Evolutionary conservation across 1,140 invertebrate species (phyloP).

Genomic region (Tribolium castaneum): DNA sequence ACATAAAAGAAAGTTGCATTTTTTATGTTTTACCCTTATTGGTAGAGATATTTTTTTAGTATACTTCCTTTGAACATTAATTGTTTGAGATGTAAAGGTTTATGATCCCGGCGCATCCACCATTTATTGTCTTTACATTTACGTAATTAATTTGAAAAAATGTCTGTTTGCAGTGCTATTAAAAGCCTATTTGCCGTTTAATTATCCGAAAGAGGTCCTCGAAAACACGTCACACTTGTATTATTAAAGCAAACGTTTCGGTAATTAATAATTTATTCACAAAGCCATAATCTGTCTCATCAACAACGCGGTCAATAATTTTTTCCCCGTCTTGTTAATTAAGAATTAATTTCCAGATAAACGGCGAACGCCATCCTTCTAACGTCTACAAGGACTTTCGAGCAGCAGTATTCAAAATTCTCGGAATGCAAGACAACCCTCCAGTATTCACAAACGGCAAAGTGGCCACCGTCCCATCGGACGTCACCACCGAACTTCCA

Average conservation of each 20-base stretch:
- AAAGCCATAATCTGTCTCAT: constrained; percentile 2
- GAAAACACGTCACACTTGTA: constrained; percentile 1
- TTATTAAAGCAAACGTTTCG: constrained; percentile 1
- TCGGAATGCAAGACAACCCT: constrained; percentile 74
- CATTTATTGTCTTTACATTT: neutral
- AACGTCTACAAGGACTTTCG: constrained; percentile 86
- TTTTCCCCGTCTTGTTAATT: neutral
- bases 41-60: too few relatives aligned
- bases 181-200: too few relatives aligned
- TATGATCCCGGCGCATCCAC: constrained; percentile 21
- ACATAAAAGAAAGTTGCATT: too few relatives aligned
- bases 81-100: too few relatives aligned
- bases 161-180: too few relatives aligned
- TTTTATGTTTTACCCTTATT: too few relatives aligned
- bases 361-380: constrained; percentile 83
- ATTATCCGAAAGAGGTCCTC: too few relatives aligned
- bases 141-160: neutral
- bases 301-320: neutral
- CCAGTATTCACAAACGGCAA: constrained; percentile 70
- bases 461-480: constrained; percentile 67
- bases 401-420: constrained; percentile 76
- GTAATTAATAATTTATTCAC: constrained; percentile 4
- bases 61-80: too few relatives aligned
- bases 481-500: constrained; percentile 62
- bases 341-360: constrained; percentile 70